Evolutionary conservation across 2,888 invertebrate genomes (phyloP), one percentile per base, ranked within the genome.

Genomic region (Acanthosoma haemorrhoidale): DNA sequence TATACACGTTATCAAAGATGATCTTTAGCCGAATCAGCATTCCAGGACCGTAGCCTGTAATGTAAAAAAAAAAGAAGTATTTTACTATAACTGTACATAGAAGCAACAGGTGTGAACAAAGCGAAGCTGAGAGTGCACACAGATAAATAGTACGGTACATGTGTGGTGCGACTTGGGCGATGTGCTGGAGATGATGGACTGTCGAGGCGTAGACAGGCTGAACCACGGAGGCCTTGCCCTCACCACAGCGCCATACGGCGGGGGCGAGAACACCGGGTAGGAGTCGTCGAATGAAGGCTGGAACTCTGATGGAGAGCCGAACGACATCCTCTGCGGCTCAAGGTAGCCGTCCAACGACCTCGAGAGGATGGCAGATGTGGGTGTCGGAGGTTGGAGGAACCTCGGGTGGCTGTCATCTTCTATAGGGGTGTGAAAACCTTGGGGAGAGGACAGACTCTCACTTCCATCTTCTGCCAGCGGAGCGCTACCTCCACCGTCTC

Each of bases 81-180:
- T 59, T 59, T 59, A 59, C 21, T 32, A 32, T 31, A 25, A 32
- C 59, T 59, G 31, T 32, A 59, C 31, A 59, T 32, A 32, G 32
- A 29, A 59, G 51, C 51, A 51, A 31, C 32, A 15, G 21, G 36
- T 64, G 36, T 71, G 60, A 67, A 61, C 71, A 60, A 72, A 72
- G 71, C 71, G 39, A 34, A 25, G 32, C 41, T 38, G 66, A 57
- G 36, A 38, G 16, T 61, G 16, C 25, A 68, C 58, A 21, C n/a
- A 34, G 21, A 21, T 16, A 32, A 66, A 29, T 36, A 39, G 31
- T 60, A 70, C 60, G 41, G 73, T 94, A 94, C 94, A 94, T 85
- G 92, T 92, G 80, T 94, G 94, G 84, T 94, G 94, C 76, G 93
- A 93, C 75, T 88, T 89, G 77, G 88, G 86, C 74, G 91, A 90